Evolutionary conservation across 2,113 vertebrate species (phyloP).

Genomic region (Coreoperca whiteheadi): DNA sequence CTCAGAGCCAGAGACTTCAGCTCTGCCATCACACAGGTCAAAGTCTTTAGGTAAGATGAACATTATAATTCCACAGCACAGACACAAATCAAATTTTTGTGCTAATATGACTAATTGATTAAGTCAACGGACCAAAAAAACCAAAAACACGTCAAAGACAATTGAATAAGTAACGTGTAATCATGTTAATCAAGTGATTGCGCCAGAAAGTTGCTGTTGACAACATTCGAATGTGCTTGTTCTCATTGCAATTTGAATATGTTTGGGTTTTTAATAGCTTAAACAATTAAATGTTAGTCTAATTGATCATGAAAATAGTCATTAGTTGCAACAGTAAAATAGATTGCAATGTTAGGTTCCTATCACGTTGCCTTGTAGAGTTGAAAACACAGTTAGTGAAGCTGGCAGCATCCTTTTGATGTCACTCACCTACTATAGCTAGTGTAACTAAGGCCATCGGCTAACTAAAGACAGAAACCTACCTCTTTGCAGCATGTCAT

Average conservation of each 20-base stretch:
- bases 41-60: conserved; percentile 91
- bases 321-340: neutral
- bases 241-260: neutral
- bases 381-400: neutral
- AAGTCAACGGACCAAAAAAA: neutral
- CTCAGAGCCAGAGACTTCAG: conserved; percentile 91
- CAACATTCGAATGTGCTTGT: neutral
- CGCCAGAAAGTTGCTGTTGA: neutral
- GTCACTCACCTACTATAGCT: neutral
- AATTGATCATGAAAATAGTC: neutral
- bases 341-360: neutral
- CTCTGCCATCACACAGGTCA: conserved; percentile 93
- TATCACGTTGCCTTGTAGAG: neutral
- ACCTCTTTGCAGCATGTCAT: too few species aligned
- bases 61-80: neutral
- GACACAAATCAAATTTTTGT: too few species aligned
- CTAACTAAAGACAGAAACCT: neutral
- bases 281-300: too few species aligned
- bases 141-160: neutral
- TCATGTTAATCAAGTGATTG: neutral
- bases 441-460: neutral
- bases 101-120: neutral
- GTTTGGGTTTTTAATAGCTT: neutral
- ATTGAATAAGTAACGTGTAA: neutral
- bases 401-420: neutral